Percentiles rank a stretch among this genome's conserved stretches.
Conservation (phyloP, 2,113 vertebrate genomes). For the Entelurus aequoreus region DNA sequence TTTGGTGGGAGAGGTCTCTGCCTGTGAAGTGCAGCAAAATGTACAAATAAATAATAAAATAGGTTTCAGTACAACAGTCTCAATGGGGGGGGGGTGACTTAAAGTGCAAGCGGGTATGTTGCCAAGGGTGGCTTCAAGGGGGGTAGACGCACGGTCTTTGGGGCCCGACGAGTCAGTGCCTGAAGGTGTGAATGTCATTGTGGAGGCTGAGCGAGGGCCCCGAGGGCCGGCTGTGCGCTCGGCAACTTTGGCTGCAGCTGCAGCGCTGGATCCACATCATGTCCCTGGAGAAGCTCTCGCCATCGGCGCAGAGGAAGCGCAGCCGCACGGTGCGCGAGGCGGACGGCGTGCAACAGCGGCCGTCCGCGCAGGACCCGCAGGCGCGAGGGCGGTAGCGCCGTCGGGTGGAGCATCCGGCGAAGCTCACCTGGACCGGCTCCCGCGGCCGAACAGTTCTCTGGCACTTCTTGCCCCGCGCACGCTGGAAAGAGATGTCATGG, state of each 20-base stretch:
- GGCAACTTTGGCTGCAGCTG: conserved; percentile 52
- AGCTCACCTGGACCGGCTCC: conserved; percentile 52
- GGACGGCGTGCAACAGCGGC: conserved; percentile 65
- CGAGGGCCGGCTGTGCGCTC: not conserved
- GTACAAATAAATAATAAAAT: conserved; percentile 32
- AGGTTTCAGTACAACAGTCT: conserved; percentile 10
- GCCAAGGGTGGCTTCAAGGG: not conserved
- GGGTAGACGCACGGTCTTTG: conserved; percentile 1
- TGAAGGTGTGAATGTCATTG: conserved; percentile 75
- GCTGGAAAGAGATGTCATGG: not conserved
- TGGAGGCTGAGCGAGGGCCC: conserved; percentile 57
- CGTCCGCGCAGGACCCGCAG: conserved; percentile 63
- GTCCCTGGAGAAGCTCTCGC: conserved; percentile 56
- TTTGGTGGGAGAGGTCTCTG: not conserved
- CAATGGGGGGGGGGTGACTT: not conserved
- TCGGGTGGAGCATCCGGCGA: conserved; percentile 62
- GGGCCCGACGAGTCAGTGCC: conserved; percentile 20
- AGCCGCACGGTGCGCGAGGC: conserved; percentile 60
- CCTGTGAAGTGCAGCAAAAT: conserved; percentile 3
- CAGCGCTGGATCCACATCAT: conserved; percentile 73
- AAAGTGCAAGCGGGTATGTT: conserved; percentile 61
- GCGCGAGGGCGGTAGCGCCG: conserved; percentile 53
- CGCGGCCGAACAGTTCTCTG: conserved; percentile 47
- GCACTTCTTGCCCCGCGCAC: conserved; percentile 64
- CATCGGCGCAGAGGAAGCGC: conserved; percentile 63